These are phyloP conservation scores for Chrysemys picta DNA, from an alignment of 2,113 vertebrate genomes.

Conservation along the genomic window DNA sequence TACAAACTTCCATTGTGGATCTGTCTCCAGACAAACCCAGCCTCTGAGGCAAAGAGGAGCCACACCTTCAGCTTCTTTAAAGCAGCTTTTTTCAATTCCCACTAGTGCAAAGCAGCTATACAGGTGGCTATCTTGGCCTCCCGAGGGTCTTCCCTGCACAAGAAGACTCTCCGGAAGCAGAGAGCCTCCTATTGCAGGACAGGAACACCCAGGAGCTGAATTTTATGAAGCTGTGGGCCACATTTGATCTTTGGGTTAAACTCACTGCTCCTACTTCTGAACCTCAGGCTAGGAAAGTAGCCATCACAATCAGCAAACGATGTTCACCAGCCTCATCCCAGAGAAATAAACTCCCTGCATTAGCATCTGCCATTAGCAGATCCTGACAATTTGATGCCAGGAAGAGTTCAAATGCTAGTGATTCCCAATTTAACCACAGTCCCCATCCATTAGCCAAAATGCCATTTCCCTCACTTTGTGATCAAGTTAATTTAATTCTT, in stretches of 20 bases:
- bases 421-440: constrained; percentile 53
- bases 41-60: too few species aligned
- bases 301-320: neutral
- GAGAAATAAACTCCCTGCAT: neutral
- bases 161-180: neutral
- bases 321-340: neutral
- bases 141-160: accelerated
- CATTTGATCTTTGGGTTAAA: accelerated
- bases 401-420: neutral
- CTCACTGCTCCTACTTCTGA: neutral
- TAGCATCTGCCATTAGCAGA: neutral
- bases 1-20: too few species aligned
- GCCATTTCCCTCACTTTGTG: constrained; percentile 46
- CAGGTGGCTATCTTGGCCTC: accelerated
- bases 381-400: neutral
- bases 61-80: too few species aligned
- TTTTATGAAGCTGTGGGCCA: accelerated
- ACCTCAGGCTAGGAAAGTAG: neutral
- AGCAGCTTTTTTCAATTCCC: neutral
- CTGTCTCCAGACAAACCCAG: too few species aligned
- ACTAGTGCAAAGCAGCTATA: neutral
- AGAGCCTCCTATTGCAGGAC: neutral
- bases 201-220: neutral
- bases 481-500: constrained; percentile 66
- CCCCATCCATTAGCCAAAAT: constrained; percentile 63